Conservation (phyloP, 2,113 vertebrate genomes). For the Dendropsophus ebraccatus region DNA sequence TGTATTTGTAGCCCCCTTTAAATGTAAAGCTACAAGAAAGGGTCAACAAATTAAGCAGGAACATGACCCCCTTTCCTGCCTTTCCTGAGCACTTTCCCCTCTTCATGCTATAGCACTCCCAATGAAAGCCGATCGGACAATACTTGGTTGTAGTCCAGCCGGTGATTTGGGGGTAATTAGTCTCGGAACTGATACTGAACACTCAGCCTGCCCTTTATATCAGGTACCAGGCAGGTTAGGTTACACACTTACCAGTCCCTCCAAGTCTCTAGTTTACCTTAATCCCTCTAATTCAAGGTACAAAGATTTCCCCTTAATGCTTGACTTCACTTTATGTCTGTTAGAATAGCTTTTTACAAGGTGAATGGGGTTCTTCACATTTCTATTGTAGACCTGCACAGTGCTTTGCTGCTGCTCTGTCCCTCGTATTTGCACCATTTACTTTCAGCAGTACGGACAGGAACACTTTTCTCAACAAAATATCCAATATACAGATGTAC, state of each 20-base stretch:
- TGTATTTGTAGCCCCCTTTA: background rate
- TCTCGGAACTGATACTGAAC: conserved; percentile 59
- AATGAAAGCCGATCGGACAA: conserved; percentile 56
- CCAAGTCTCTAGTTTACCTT: conserved; percentile 55
- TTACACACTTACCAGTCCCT: conserved; percentile 56
- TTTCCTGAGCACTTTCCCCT: conserved; percentile 12
- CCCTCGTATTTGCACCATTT: conserved; percentile 26
- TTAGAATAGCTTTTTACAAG: conserved; percentile 26
- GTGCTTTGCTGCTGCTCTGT: background rate
- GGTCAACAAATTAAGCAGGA: conserved; percentile 43
- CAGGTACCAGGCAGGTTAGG: conserved; percentile 53
- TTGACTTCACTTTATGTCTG: conserved; percentile 40
- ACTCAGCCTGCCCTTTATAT: conserved; percentile 52
- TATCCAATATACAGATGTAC: conserved; percentile 23
- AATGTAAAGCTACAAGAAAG: conserved; percentile 9
- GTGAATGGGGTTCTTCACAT: conserved; percentile 22
- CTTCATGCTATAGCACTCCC: conserved; percentile 46
- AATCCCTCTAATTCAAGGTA: conserved; percentile 53
- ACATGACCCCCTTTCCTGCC: conserved; percentile 35
- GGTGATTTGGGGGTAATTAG: conserved; percentile 58
- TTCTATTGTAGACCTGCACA: conserved; percentile 32
- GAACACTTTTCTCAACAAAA: conserved; percentile 11
- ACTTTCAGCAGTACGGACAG: conserved; percentile 8
- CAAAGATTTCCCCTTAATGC: conserved; percentile 55
- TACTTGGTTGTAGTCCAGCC: conserved; percentile 50